Base-by-base conservation (phyloP, 2,888 invertebrate species). In the Erannis defoliaria region DNA sequence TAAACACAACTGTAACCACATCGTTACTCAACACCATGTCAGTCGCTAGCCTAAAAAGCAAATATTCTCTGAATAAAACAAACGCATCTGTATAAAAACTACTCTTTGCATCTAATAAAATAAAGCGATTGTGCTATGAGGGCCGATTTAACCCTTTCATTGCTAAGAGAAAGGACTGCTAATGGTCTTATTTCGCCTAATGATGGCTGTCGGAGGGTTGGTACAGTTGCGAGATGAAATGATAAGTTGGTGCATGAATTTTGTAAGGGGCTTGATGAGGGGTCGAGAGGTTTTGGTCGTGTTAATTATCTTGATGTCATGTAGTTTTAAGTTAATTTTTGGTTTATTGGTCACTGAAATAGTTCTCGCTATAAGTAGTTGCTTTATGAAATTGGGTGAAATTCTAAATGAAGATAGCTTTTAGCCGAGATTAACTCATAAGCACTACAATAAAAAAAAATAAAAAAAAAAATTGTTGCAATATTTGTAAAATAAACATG, bases 151-250 rank as follows among this genome's bases (percentile, higher is more conserved):
- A 91, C 92, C 92, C 92, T 90, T 91, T 87, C 89, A 85, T 83
- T 74, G 82, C 86, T 90, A 91, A 92, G 88, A 92, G 92, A 92
- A 92, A 91, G 86, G 91, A 85, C 85, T 90, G 85, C 83, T 93
- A 93, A 92, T 93, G 88, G 93, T 90, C 90, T 92, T 93, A 93
- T 92, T 91, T 86, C 86, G 86, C 81, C 81, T 93, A 92, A 92
- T 91, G 91, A 91, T 89, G 89, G 84, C 86, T 79, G 81, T 40
- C 78, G 73, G 72, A 73, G 86, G 88, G 86, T 86, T 80, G 86
- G 80, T 81, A 88, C 87, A 86, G 85, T 89, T 81, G 81, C 84
- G 78, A 89, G 90, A 92, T 92, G 86, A 84, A 89, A 85, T 86
- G 91, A 92, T 92, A 91, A 92, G 80, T 90, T 82, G 81, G 81